Evolutionary conservation across 2,888 invertebrate genomes (phyloP).

Genomic region (Drosophila rellima): DNA sequence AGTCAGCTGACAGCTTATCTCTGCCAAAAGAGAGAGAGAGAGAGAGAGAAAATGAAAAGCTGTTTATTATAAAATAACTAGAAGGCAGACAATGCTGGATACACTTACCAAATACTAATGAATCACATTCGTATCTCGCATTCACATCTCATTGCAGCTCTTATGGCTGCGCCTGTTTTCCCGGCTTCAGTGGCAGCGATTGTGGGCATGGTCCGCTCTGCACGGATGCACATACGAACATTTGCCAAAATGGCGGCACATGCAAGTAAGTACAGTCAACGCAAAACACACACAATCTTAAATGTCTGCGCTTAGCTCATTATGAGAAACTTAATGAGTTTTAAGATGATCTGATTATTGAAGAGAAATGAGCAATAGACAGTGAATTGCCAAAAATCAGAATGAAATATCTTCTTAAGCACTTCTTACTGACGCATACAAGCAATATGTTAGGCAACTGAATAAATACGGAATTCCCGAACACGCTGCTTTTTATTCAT

Average conservation of each 20-base stretch:
- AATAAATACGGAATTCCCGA: background rate
- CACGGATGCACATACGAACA: slow-evolving; percentile 88
- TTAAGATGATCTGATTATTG: background rate
- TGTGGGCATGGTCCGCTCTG: slow-evolving; percentile 94
- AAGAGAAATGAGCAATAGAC: background rate
- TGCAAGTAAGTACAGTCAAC: slow-evolving; percentile 90
- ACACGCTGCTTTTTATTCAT: background rate
- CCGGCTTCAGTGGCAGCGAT: slow-evolving; percentile 91
- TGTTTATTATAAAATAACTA: slow-evolving; percentile 20
- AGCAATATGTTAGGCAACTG: background rate
- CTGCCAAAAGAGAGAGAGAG: background rate
- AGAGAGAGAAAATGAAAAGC: background rate
- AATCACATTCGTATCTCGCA: slow-evolving; percentile 25
- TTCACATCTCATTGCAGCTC: slow-evolving; percentile 87
- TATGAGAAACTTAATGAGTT: background rate
- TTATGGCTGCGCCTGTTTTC: slow-evolving; percentile 93
- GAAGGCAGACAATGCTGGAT: slow-evolving; percentile 7
- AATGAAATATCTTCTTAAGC: background rate
- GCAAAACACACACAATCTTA: background rate
- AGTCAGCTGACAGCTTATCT: slow-evolving; percentile 37
- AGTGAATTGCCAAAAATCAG: background rate
- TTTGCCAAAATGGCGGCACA: slow-evolving; percentile 93
- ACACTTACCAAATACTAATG: slow-evolving; percentile 28
- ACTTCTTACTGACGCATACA: background rate
- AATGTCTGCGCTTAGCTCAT: background rate